A percentile compares a stretch with the other conserved stretches of the same genome.
These are phyloP conservation scores for Leptodactylus fallax DNA, from an alignment of 2,797 vertebrate species.

Conservation along the genomic window DNA sequence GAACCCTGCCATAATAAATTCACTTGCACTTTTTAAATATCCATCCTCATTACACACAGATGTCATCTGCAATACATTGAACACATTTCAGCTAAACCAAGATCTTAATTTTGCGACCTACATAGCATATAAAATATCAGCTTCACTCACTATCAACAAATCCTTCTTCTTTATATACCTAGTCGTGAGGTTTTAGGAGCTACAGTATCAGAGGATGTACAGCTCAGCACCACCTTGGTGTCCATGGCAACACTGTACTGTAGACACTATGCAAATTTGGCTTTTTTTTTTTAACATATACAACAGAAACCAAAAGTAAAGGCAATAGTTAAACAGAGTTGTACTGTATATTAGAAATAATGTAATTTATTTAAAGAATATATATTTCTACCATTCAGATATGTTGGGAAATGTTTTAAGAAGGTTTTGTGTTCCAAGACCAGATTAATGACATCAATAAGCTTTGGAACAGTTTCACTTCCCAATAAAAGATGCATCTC, in stretches of 20 bases:
- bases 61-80: not conserved
- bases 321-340: not conserved
- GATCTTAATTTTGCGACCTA: not conserved
- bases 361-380: not conserved
- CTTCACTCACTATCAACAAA: not conserved
- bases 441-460: not conserved
- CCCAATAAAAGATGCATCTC: not conserved
- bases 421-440: not conserved
- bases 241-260: constrained; percentile 11
- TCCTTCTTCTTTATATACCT: not conserved
- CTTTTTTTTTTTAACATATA: not conserved
- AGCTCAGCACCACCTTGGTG: not conserved
- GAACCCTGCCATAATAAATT: no score
- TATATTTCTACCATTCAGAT: not conserved
- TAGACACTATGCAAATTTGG: not conserved
- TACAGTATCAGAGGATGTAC: not conserved
- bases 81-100: no score
- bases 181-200: not conserved
- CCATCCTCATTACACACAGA: not conserved
- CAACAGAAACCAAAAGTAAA: not conserved
- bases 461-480: not conserved
- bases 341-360: not conserved
- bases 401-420: no score
- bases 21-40: no score
- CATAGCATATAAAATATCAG: not conserved